phyloP scores from a whole-genome alignment of 2,113 vertebrate genomes.

The Tenebrosternarchus preto region DNA sequence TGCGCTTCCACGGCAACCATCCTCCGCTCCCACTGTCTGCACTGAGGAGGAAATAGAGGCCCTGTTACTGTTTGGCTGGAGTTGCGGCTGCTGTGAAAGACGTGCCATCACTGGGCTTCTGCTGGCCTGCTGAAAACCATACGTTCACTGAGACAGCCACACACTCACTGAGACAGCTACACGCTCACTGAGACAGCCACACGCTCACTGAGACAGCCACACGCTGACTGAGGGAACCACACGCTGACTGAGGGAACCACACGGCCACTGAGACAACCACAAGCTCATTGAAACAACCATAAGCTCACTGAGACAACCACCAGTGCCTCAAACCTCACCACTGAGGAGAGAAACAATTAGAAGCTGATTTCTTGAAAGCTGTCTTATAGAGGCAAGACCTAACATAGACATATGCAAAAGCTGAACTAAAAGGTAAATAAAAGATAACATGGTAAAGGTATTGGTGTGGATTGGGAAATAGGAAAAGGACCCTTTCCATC shows the following conservation, averaged over 20 bases:
- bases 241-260: too few species aligned
- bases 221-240: conserved; percentile 7
- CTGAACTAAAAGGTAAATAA: not conserved
- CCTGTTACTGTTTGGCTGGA: conserved; percentile 72
- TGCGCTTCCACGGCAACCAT: conserved; percentile 78
- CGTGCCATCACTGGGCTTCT: conserved; percentile 47
- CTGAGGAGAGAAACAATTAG: conserved; percentile 40
- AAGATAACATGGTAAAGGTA: not conserved
- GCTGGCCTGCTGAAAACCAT: not conserved
- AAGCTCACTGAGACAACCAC: conserved; percentile 5
- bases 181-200: conserved; percentile 3
- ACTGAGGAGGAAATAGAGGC: conserved; percentile 63
- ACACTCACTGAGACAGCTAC: conserved; percentile 11
- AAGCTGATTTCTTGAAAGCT: conserved; percentile 17
- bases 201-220: conserved; percentile 13
- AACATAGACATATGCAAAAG: conserved; percentile 12
- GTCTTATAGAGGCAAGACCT: not conserved
- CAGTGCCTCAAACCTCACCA: too few species aligned
- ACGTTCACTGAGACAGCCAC: conserved; percentile 2
- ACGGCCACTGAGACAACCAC: conserved; percentile 2
- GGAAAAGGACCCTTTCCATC: conserved; percentile 16
- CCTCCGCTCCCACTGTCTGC: conserved; percentile 69
- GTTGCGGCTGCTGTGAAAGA: conserved; percentile 74
- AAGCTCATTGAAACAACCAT: too few species aligned
- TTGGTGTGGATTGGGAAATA: not conserved